Base-by-base conservation (phyloP, 2,888 invertebrate species). In the Drosophila emarginata region DNA sequence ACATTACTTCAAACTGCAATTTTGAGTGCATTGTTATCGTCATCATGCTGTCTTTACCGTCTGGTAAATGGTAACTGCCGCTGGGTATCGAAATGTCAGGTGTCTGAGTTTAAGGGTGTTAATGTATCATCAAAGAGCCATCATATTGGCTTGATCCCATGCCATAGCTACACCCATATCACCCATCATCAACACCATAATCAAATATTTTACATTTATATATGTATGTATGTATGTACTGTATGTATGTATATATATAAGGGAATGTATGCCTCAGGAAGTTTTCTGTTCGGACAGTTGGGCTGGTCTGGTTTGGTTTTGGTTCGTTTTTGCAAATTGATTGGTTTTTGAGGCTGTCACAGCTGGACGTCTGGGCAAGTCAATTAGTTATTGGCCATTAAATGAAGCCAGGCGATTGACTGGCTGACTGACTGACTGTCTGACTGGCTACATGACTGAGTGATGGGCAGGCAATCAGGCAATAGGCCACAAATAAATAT, bases 351-450 rank as follows among this genome's bases (percentile, higher is more conserved):
- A 66, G 73, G 73, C 71, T 72, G 67, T 71, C 73, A 72, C 73
- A 72, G 73, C 56, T 65, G 70, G 72, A 64, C 70, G 61, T 68
- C 72, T 52, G 72, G 45, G 72, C 72, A 60, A 71, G 70, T 71
- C 70, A 71, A 72, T 71, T 71, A 71, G 70, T 71, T 72, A 71
- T 71, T 72, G 72, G 59, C 70, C 66, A 71, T 71, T 72, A 72
- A 72, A 72, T 65, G 56, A 63, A 69, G 36, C 32, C 54, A 36
- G 54, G 11, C 54, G 36, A n/a, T 15, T 36, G 54, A 54, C 12
- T 37, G 37, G 1, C 45, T 18, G 45, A 12, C 18, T 18, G 45
- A 12, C 18, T 18, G 45, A 21, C 40, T 6, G 14, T 9, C 32
- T 9, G 53, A 26, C 14, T 14, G 28, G 18, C 32, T 32, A 11